Percentiles rank a stretch among this genome's conserved stretches.
Evolutionary conservation across 2,888 invertebrate species (phyloP).

Genomic region (Drosophila pseudotalamancana): DNA sequence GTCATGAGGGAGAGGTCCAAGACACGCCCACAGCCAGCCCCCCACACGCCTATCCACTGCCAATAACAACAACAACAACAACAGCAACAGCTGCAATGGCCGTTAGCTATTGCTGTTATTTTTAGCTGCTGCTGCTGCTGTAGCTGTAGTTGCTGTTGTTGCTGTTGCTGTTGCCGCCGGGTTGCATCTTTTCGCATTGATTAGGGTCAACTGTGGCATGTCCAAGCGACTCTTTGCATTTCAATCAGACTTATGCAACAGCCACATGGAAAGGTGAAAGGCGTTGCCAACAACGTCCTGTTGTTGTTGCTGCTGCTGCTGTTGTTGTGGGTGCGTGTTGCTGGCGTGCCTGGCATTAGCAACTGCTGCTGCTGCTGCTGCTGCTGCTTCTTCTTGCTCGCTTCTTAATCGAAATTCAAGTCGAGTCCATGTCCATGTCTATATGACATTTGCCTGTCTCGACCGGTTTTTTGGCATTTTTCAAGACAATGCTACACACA

Average conservation of each 20-base stretch:
- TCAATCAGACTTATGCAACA: constrained; percentile 66
- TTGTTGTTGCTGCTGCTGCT: constrained; percentile 13
- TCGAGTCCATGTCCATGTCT: constrained; percentile 35
- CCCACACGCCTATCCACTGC: background rate
- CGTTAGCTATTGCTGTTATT: too few relatives aligned
- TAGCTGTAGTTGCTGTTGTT: constrained; percentile 8
- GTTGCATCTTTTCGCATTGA: constrained; percentile 61
- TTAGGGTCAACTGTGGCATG: constrained; percentile 58
- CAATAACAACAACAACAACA: background rate
- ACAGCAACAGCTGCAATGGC: constrained; percentile 11
- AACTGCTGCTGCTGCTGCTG: constrained; percentile 20
- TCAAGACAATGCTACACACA: constrained; percentile 21
- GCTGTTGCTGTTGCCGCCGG: constrained; percentile 26
- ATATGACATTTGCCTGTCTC: constrained; percentile 42
- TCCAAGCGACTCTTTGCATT: constrained; percentile 54
- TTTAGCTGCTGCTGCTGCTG: constrained; percentile 9
- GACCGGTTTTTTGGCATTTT: constrained; percentile 20
- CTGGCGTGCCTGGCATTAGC: constrained; percentile 53
- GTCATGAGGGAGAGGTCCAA: constrained; percentile 39
- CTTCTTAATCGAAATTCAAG: constrained; percentile 58
- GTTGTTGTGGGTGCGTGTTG: constrained; percentile 51
- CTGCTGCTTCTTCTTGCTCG: constrained; percentile 6
- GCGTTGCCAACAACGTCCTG: too few relatives aligned
- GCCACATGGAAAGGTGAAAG: constrained; percentile 65
- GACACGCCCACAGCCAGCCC: constrained; percentile 1